These are phyloP conservation scores for Lytechinus pictus DNA, from an alignment of 35 echinoderm and acorn worm genomes.

Conservation along the genomic window DNA sequence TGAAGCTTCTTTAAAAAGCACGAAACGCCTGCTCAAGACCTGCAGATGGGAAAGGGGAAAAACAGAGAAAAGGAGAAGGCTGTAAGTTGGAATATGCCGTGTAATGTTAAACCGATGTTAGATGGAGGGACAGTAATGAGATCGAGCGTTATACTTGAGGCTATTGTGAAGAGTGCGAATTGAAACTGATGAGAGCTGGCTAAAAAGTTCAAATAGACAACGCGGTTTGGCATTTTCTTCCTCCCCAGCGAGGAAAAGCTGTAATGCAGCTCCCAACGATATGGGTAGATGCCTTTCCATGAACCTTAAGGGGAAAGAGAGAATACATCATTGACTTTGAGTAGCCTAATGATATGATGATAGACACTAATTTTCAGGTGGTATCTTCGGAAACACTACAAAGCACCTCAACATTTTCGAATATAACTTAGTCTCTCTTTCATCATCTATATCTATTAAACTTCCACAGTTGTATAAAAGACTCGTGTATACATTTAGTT, in stretches of 20 bases:
- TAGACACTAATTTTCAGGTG: background rate
- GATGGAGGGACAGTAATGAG: background rate
- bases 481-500: background rate
- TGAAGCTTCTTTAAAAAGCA: background rate
- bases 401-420: background rate
- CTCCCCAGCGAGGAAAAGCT: background rate
- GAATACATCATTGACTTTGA: background rate
- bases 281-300: background rate
- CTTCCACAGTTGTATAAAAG: background rate
- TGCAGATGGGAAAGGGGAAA: background rate
- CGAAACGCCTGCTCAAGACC: background rate
- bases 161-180: conserved; percentile 29
- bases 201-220: conserved; percentile 12
- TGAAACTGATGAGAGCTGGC: conserved; percentile 22
- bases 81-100: conserved; percentile 39
- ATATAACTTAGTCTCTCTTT: background rate
- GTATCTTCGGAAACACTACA: background rate
- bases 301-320: background rate
- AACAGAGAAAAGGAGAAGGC: background rate
- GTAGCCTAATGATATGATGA: background rate
- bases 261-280: background rate
- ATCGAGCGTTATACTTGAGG: background rate
- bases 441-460: background rate
- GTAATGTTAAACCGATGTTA: conserved; percentile 42
- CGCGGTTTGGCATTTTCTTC: background rate